These are phyloP conservation scores for Chrysogorgia sp. DNA, from an alignment of 92 coral and sea anemone genomes.

Conservation along the genomic window DNA sequence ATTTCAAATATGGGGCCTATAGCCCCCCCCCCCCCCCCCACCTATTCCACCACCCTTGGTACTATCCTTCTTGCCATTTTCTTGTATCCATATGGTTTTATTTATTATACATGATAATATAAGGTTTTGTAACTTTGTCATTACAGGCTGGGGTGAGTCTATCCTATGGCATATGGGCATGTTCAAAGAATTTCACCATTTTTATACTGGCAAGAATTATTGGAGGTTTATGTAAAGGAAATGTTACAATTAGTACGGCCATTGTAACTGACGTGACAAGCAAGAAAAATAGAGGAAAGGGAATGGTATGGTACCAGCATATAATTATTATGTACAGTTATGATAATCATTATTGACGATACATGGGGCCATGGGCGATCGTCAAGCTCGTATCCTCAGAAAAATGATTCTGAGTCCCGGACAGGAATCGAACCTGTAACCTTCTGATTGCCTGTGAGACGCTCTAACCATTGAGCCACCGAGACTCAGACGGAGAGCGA, in stretches of 20 bases:
- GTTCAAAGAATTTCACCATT: slow-evolving; percentile 79
- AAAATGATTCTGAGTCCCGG: too few species aligned
- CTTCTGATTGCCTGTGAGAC: too few species aligned
- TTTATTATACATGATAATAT: background rate
- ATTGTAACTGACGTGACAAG: slow-evolving; percentile 89
- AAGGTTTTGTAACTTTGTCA: background rate
- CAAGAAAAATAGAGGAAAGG: slow-evolving; percentile 82
- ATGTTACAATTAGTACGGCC: slow-evolving; percentile 89
- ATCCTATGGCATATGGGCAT: slow-evolving; percentile 84
- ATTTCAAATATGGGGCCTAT: too few species aligned
- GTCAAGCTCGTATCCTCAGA: too few species aligned
- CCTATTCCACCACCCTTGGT: too few species aligned
- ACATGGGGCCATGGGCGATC: too few species aligned
- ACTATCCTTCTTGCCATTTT: background rate
- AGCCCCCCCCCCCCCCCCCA: too few species aligned
- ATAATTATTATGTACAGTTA: too few species aligned
- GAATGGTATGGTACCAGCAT: slow-evolving; percentile 87
- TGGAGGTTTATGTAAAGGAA: slow-evolving; percentile 95
- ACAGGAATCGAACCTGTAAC: too few species aligned
- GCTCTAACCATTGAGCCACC: too few species aligned
- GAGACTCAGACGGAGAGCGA: too few species aligned
- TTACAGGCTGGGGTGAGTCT: slow-evolving; percentile 79
- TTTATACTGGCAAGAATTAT: slow-evolving; percentile 91
- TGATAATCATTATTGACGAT: too few species aligned
- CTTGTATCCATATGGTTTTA: background rate